phyloP scores from a whole-genome alignment of 2,888 invertebrate species.

The Epirrhoe tristata region DNA sequence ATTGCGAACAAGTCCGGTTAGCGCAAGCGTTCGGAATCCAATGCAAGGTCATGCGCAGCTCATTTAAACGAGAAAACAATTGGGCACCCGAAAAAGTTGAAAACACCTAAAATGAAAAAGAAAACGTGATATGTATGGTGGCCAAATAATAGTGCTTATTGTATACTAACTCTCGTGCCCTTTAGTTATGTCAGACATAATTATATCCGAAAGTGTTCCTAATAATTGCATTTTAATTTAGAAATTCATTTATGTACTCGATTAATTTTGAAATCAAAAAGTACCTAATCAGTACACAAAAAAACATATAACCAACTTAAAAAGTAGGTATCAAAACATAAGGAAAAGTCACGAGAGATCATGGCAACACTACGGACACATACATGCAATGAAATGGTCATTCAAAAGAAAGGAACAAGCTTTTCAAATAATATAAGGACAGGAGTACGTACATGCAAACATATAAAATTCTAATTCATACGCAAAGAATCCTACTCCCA shows the following conservation, averaged over 20 bases:
- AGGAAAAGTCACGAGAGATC: constrained; percentile 62
- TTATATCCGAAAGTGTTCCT: not conserved
- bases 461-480: constrained; percentile 22
- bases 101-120: constrained; percentile 85
- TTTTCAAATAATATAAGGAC: constrained; percentile 42
- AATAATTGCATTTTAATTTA: too few species aligned
- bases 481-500: constrained; percentile 3
- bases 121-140: constrained; percentile 80
- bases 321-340: not conserved
- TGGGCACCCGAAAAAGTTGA: constrained; percentile 86
- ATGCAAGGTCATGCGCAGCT: constrained; percentile 76
- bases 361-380: constrained; percentile 54
- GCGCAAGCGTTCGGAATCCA: constrained; percentile 76
- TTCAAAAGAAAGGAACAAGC: constrained; percentile 62
- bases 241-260: too few species aligned
- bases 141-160: constrained; percentile 50
- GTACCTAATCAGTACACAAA: too few species aligned
- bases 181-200: constrained; percentile 30
- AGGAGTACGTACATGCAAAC: constrained; percentile 60
- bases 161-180: constrained; percentile 58
- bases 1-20: constrained; percentile 83
- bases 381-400: constrained; percentile 74
- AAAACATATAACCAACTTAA: too few species aligned
- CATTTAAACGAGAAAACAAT: constrained; percentile 85
- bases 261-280: too few species aligned